Evolutionary conservation across 2,888 invertebrate species (phyloP).

Genomic region (Pantelozetes paolii): DNA sequence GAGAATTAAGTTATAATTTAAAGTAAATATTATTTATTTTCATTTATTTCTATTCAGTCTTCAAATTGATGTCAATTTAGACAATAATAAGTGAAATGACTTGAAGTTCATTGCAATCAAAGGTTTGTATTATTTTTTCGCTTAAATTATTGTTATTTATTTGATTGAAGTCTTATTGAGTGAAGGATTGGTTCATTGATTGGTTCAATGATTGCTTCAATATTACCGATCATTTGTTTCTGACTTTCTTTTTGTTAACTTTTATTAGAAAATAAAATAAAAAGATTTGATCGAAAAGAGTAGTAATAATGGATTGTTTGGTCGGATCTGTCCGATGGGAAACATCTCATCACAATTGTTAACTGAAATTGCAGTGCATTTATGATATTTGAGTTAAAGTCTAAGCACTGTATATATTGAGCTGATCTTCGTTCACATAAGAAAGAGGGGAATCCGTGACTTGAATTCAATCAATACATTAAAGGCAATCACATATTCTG

Average conservation of each 20-base stretch:
- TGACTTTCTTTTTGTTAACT: conserved; percentile 4
- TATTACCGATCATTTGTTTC: conserved; percentile 1
- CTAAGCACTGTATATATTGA: background rate
- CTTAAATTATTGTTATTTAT: background rate
- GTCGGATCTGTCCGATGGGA: conserved; percentile 20
- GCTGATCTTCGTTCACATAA: background rate
- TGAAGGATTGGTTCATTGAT: background rate
- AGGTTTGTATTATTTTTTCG: background rate
- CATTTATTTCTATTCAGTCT: too few species aligned
- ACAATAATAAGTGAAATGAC: background rate
- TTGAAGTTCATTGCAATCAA: background rate
- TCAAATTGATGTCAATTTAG: background rate
- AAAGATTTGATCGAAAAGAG: background rate
- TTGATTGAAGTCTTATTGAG: background rate
- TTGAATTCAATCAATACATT: conserved; percentile 33
- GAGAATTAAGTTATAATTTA: too few species aligned
- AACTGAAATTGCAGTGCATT: conserved; percentile 27
- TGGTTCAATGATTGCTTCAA: conserved; percentile 4
- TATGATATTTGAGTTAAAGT: conserved; percentile 28
- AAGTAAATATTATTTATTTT: too few species aligned
- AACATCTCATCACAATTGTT: conserved; percentile 35
- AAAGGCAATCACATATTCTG: conserved; percentile 29
- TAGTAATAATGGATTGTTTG: conserved; percentile 17
- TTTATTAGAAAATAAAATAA: conserved; percentile 23
- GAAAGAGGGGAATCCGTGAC: conserved; percentile 23